Percentiles rank a stretch among this genome's conserved stretches.
Conservation (phyloP, 2,113 vertebrate species). For the Calonectris borealis region DNA sequence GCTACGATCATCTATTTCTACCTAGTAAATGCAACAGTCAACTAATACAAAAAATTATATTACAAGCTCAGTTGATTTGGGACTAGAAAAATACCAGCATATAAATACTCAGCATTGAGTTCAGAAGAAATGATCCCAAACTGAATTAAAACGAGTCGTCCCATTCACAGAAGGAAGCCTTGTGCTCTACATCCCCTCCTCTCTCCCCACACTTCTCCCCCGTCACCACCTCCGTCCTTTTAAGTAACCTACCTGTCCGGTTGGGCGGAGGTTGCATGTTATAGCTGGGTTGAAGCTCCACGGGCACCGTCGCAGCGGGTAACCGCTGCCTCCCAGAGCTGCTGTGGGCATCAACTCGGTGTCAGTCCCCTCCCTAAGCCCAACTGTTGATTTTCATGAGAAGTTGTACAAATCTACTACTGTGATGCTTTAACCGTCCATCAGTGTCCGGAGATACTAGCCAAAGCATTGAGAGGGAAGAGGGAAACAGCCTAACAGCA, state of each 20-base stretch:
- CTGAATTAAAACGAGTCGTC: rapidly evolving
- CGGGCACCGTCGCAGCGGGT: rapidly evolving
- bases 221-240: background rate
- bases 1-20: background rate
- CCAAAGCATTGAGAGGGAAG: background rate
- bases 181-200: background rate
- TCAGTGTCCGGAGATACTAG: background rate
- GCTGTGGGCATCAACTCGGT: rapidly evolving
- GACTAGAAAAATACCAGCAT: background rate
- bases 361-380: background rate
- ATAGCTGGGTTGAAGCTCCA: background rate
- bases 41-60: background rate
- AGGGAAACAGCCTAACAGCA: background rate
- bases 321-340: rapidly evolving
- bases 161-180: background rate
- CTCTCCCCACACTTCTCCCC: background rate
- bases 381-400: background rate
- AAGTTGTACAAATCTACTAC: background rate
- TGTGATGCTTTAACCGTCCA: background rate
- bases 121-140: background rate
- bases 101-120: background rate
- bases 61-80: background rate
- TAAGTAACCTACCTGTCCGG: background rate
- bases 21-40: background rate
- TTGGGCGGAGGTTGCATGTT: rapidly evolving